Evolutionary conservation across 2,113 vertebrate species (phyloP), one percentile per base, ranked within the genome.

Genomic region (Clarias magur): DNA sequence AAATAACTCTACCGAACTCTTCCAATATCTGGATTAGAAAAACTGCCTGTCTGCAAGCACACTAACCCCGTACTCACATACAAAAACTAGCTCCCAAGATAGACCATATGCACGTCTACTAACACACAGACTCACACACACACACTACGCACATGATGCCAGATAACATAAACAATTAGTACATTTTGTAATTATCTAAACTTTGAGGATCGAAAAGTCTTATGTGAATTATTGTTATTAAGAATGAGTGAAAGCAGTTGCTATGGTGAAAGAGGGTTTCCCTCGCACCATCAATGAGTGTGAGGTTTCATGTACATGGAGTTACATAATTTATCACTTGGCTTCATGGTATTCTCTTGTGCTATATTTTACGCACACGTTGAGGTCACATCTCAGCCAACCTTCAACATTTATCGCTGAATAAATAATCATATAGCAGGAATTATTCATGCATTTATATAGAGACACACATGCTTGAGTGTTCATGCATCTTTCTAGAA

Each of bases 171-270:
- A 79, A n/a, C 56, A 30, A 10, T 25, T 57, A 27, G 16, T 38
- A 48, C 34, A 56, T 21, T 27, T 54, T 85, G 38, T 76, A 75
- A 48, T 85, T 4, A 85, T 48, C 48, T 25, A 67, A 23, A 65
- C 27, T 38, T 8, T 34, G 16, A 19, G 17, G 80, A 68, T 7
- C 8, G 16, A 10, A 85, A 84, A 72, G 63, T 59, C 54, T 25
- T 62, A n/a, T 56, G 38, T 78, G 60, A 90, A 84, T 88, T 63
- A 78, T 78, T 10, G 19, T 63, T 34, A 90, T 86, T 63, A 79
- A 87, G 85, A 82, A 85, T 4, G 48, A 42, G 81, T 76, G 78
- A 63, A 88, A 82, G 80, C 68, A 21, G 82, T 90, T 88, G 65
- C 88, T 82, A 90, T 87, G 80, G 89, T 25, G 67, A 89, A 10